Percentiles rank a stretch among this genome's conserved stretches.
phyloP scores from a whole-genome alignment of 30 jellyfish, hydroid and myxozoan species.

The Pseudorhiza aurosa region DNA sequence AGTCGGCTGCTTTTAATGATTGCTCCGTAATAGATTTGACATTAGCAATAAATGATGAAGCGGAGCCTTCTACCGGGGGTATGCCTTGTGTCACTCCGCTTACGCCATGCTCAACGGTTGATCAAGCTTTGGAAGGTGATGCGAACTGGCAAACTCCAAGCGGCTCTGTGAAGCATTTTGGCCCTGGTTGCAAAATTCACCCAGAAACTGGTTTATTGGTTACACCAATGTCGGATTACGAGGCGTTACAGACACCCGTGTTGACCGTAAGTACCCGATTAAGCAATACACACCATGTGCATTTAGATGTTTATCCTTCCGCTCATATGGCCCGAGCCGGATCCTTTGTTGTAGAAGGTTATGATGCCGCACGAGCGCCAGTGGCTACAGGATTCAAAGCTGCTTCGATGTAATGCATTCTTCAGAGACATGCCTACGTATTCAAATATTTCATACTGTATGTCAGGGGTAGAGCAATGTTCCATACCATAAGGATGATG shows the following conservation, averaged over 20 bases:
- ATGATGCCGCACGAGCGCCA: too few relatives aligned
- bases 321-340: too few relatives aligned
- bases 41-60: background rate
- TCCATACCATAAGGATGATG: too few relatives aligned
- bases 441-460: too few relatives aligned
- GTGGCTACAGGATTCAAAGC: too few relatives aligned
- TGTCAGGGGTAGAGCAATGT: too few relatives aligned
- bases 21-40: background rate
- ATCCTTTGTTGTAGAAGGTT: too few relatives aligned
- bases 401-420: too few relatives aligned
- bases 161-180: slow-evolving; percentile 45
- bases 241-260: slow-evolving; percentile 76
- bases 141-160: slow-evolving; percentile 13
- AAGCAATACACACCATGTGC: too few relatives aligned
- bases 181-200: slow-evolving; percentile 76
- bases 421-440: too few relatives aligned
- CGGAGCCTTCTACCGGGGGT: too few relatives aligned
- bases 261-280: slow-evolving; percentile 80
- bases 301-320: too few relatives aligned
- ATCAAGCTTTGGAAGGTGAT: background rate
- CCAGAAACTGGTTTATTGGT: slow-evolving; percentile 81
- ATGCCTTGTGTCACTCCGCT: background rate
- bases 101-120: background rate
- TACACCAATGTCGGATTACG: slow-evolving; percentile 93
- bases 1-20: background rate